Conservation (phyloP, 2,113 vertebrate species). For the Lanius ludovicianus region DNA sequence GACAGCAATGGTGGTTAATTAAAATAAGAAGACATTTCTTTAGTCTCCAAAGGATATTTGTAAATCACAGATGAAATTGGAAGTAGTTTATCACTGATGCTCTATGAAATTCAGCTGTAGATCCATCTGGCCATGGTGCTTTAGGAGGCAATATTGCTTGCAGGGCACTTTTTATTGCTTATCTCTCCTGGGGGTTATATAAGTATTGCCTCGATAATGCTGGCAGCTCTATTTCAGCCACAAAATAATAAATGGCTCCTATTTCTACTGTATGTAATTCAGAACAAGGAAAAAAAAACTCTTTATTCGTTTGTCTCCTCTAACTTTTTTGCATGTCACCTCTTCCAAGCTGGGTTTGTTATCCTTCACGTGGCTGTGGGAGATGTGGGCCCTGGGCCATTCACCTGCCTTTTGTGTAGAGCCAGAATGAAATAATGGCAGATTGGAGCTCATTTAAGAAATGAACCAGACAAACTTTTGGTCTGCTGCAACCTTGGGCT, state of each 20-base stretch:
- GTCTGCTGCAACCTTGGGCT: not conserved
- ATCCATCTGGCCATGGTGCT: slow-evolving; percentile 71
- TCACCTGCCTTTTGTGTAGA: not conserved
- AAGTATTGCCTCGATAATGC: slow-evolving; percentile 55
- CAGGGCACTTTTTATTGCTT: slow-evolving; percentile 74
- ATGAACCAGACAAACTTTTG: not conserved
- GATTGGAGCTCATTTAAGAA: not conserved
- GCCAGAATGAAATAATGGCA: not conserved
- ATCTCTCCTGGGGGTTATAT: slow-evolving; percentile 69
- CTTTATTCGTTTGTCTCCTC: not conserved
- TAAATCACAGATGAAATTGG: slow-evolving; percentile 72
- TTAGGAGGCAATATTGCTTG: slow-evolving; percentile 74
- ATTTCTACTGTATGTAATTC: not conserved
- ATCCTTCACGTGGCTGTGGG: not conserved
- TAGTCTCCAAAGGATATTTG: slow-evolving; percentile 68
- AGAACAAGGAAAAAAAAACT: accelerated
- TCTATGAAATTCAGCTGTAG: slow-evolving; percentile 68
- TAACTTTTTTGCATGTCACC: slow-evolving; percentile 1
- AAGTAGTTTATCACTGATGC: slow-evolving; percentile 73
- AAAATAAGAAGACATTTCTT: slow-evolving; percentile 57
- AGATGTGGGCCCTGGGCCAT: not conserved
- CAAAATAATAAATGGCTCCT: slow-evolving; percentile 46
- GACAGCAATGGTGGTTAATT: slow-evolving; percentile 49
- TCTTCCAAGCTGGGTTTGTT: not conserved
- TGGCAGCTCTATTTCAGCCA: slow-evolving; percentile 39